Base-by-base conservation (phyloP, 2,888 invertebrate genomes). In the Apocheima hispidaria region DNA sequence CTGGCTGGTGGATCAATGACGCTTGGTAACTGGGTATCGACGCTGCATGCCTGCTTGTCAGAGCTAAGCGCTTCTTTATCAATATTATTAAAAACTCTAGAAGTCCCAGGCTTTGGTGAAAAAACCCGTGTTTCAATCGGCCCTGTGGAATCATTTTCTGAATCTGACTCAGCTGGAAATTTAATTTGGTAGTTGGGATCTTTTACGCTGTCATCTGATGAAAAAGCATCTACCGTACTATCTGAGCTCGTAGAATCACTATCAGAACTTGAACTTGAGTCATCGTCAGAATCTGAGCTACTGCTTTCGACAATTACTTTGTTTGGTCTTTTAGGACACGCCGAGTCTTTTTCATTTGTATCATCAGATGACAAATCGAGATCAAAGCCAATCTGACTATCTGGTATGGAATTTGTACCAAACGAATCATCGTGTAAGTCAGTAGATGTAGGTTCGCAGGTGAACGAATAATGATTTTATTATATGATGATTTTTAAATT, bases 221-320 rank as follows among this genome's bases (percentile, higher is more conserved):
- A 36, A 14, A n/a, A 36, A 14, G 36, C 36, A 36, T 36, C 36
- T 36, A 36, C 36, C 36, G 36, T 36, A 36, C 36, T 36, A 36
- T 36, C 36, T 36, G 36, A 36, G 36, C 36, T 36, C 36, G 36
- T 36, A 36, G 36, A 16, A 36, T 16, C 36, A 36, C 36, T 36
- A 36, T 36, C 36, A 36, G 36, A 36, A 14, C 16, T 36, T 36
- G 36, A 36, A 2, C 36, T 36, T 36, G n/a, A 36, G 36, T 36
- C 36, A 36, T 14, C 36, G 36, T 36, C 36, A 36, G 36, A 36
- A 36, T 36, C 36, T 36, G 36, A 36, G 36, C 36, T 36, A 36
- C 16, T 36, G 7, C 14, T 36, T 36, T 36, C 36, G 36, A 14
- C 14, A 36, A 36, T 9, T 6, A 28, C 35, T 35, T 35, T 36